These are phyloP conservation scores for Scomber colias DNA, from an alignment of 2,113 vertebrate genomes.

Conservation along the genomic window DNA sequence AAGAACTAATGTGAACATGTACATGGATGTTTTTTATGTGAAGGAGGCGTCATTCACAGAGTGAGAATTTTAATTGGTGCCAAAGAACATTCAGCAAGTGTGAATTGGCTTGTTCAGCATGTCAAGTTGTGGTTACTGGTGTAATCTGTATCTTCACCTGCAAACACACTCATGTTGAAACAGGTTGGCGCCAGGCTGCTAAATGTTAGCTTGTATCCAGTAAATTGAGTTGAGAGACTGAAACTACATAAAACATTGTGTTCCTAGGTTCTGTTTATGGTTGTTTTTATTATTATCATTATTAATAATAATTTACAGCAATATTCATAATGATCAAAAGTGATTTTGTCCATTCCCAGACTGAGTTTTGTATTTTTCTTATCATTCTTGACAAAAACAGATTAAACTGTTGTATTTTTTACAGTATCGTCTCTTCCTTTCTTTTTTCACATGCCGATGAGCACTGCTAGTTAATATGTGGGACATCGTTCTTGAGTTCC, in stretches of 20 bases:
- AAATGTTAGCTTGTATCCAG: background rate
- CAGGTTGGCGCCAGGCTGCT: background rate
- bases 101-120: background rate
- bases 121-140: constrained; percentile 11
- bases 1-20: background rate
- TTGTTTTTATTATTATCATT: background rate
- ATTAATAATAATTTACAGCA: background rate
- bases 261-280: background rate
- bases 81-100: background rate
- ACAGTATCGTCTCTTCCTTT: background rate
- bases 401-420: constrained; percentile 48
- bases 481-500: constrained; percentile 61
- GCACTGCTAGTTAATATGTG: constrained; percentile 40
- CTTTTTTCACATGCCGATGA: constrained; percentile 17
- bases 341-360: background rate
- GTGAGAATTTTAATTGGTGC: background rate
- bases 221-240: constrained; percentile 3
- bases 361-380: constrained; percentile 8
- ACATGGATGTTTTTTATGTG: background rate
- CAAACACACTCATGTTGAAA: constrained; percentile 35
- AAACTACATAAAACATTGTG: background rate
- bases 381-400: background rate
- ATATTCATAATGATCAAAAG: background rate
- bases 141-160: constrained; percentile 10
- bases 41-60: background rate